phyloP scores from a whole-genome alignment of 2,797 vertebrate species.

The Manis pentadactyla region DNA sequence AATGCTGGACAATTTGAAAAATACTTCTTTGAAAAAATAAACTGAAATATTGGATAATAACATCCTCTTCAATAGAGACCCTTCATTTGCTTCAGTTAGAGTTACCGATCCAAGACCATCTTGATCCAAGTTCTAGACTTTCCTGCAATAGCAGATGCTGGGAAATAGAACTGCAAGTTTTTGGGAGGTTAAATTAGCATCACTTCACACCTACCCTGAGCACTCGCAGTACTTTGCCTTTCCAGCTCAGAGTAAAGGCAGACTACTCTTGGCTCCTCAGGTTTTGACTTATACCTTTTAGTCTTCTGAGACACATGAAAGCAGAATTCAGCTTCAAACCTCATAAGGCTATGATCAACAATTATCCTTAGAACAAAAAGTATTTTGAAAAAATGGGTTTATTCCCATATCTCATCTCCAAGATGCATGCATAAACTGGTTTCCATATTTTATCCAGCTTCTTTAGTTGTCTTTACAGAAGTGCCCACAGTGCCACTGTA shows the following conservation, averaged over 20 bases:
- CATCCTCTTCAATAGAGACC: background rate
- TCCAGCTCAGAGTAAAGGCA: background rate
- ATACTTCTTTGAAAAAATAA: background rate
- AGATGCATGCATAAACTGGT: slow-evolving; percentile 20
- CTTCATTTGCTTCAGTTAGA: background rate
- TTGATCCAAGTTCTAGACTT: slow-evolving; percentile 31
- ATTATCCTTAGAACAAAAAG: slow-evolving; percentile 38
- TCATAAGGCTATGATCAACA: background rate
- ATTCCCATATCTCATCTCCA: background rate
- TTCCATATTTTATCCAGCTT: background rate
- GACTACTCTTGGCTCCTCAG: background rate
- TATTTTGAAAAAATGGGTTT: slow-evolving; percentile 4
- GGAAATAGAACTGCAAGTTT: background rate
- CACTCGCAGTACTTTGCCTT: background rate
- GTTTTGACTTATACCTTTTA: background rate
- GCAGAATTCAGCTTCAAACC: background rate
- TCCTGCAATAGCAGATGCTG: background rate
- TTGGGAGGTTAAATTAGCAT: background rate
- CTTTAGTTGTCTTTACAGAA: background rate
- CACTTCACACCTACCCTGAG: background rate
- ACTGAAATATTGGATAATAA: background rate
- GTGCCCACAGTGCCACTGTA: background rate
- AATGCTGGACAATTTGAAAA: background rate
- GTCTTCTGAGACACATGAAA: background rate
- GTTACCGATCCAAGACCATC: background rate